Evolutionary conservation across 2,888 invertebrate species (phyloP).

Genomic region (Zhuqinia jingwanae): DNA sequence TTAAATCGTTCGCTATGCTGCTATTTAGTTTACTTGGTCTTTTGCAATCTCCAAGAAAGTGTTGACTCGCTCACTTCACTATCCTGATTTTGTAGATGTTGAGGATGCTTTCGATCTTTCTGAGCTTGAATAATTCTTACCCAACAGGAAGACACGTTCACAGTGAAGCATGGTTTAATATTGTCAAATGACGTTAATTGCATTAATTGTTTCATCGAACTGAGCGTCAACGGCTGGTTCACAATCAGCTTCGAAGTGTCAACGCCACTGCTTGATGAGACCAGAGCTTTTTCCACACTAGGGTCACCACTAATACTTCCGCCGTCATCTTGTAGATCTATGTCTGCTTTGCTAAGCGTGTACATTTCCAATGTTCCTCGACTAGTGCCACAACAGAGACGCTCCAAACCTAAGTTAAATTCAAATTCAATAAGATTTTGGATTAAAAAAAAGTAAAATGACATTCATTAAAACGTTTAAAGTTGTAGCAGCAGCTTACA

Average conservation of each 20-base stretch:
- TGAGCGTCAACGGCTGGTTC: slow-evolving; percentile 63
- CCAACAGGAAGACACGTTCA: slow-evolving; percentile 95
- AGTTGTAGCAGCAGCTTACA: too few relatives aligned
- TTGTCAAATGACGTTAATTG: slow-evolving; percentile 89
- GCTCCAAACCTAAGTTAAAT: slow-evolving; percentile 85
- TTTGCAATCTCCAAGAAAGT: slow-evolving; percentile 88
- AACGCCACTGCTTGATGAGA: slow-evolving; percentile 5
- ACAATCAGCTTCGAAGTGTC: slow-evolving; percentile 64
- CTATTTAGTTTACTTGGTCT: slow-evolving; percentile 74
- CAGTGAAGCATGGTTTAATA: slow-evolving; percentile 87
- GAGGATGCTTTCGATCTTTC: slow-evolving; percentile 93
- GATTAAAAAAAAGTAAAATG: too few relatives aligned
- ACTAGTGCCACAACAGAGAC: slow-evolving; percentile 91
- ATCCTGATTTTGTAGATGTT: slow-evolving; percentile 85
- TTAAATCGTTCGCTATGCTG: background rate
- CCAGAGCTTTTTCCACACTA: slow-evolving; percentile 69
- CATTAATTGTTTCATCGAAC: slow-evolving; percentile 84
- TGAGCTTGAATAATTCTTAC: slow-evolving; percentile 95
- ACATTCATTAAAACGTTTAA: too few relatives aligned
- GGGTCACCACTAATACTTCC: slow-evolving; percentile 78
- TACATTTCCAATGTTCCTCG: slow-evolving; percentile 92
- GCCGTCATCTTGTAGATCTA: slow-evolving; percentile 87
- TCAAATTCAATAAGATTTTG: background rate
- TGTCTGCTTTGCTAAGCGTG: slow-evolving; percentile 84
- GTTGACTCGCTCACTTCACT: slow-evolving; percentile 75